Base-by-base conservation (phyloP, 2,888 invertebrate genomes). In the Ochropleura leucogaster region DNA sequence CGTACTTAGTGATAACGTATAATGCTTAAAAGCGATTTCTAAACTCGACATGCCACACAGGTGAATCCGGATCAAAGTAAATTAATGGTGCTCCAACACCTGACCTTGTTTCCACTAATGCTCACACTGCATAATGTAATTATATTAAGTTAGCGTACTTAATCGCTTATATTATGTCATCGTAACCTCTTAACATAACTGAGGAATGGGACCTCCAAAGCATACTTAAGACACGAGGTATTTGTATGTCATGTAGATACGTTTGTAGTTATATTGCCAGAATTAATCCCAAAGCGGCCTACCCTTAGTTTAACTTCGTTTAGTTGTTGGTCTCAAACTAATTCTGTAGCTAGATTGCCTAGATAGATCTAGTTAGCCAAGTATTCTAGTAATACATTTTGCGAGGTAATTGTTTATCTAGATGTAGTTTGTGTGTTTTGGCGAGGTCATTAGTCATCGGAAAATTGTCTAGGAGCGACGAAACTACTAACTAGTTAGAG, bases 141-240 rank as follows among this genome's bases (percentile, higher is more conserved):
- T 62, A 59, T n/a, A 79, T 59, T 59, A 55, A 64, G 67, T 30
- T 49, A 18, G 40, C 57, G 59, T 9, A 66, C 44, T 55, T 46
- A n/a, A 42, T 59, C 0, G 49, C 16, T 30, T 67, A 72, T 18
- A 44, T 66, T 66, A 81, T 76, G 70, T 70, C 70, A 59, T 42
- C 46, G 18, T 77, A 77, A 67, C 70, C 63, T 77, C 76, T 62
- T 82, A 46, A 68, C 4, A 63, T 60, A 59, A 46, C n/a, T 51
- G 7, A 60, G 76, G 65, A 42, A 68, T 75, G 65, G 9, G 68
- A 51, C 65, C 68, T 68, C 14, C 9, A 30, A 10, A 42, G 18
- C 51, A 66, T 44, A 46, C 6, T 55, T 12, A 46, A 20, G 14
- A 64, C 18, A 44, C 30, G 44, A 3, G 64, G 47, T 20, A 55